Evolutionary conservation across 1,140 invertebrate genomes (phyloP), one percentile per base, ranked within the genome.

Genomic region (Trichonephila clavata): DNA sequence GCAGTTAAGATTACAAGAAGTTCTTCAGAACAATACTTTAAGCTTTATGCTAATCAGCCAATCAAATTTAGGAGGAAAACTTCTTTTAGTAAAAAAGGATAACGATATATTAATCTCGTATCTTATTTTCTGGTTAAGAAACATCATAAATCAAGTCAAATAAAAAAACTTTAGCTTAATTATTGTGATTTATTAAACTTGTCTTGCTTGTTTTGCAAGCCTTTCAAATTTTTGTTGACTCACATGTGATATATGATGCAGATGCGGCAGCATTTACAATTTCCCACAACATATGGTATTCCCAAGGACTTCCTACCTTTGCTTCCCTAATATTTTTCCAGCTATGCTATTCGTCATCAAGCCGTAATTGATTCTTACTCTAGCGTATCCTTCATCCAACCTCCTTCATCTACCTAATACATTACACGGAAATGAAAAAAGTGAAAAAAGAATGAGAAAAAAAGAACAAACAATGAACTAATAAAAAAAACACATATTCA

Each of bases 361-460:
- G 4, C 24, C 65, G 14, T 71, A 71, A 71, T 71, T 71, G 65
- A 71, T 71, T 71, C 65, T 71, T 27, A 16, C 65, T 71, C 65
- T 24, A 71, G n/a, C 65, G 65, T 71, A n/a, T 71, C 65, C 65
- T 71, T n/a, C 24, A 7, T 32, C 65, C 65, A 27, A 16, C 65
- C 65, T n/a, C 14, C 65, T 14, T 14, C 24, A 27, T 27, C n/a
- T 10, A 14, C 24, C 65, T 16, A 24, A 71, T 43, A 21, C 39
- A 83, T 83, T 83, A 83, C 50, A 14, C 80, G n/a, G 80, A 83
- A 83, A 57, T 6, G 39, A 57, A 20, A 83, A 50, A 77, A 18
- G 4, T 8, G 13, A 27, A 71, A 71, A 71, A 71, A 27, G 24
- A 68, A 68, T 24, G 7, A 14, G n/a, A 14, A n/a, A 71, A 27